phyloP scores from a whole-genome alignment of 1,140 invertebrate species.

The Drosophila lowei region DNA sequence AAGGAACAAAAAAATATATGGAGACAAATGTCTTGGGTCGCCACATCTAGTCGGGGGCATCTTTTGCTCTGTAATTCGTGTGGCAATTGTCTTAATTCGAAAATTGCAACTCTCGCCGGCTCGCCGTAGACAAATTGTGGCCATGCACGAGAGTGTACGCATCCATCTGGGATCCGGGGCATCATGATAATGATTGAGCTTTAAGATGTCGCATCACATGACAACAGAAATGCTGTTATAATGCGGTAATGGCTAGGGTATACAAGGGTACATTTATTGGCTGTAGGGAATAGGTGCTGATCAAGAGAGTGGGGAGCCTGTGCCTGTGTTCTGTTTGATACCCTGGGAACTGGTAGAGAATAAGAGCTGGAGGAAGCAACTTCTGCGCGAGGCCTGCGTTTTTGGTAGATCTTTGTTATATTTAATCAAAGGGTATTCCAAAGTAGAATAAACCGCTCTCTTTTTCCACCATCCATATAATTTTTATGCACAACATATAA shows the following conservation, averaged over 20 bases:
- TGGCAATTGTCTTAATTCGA: conserved; percentile 78
- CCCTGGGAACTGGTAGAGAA: no score
- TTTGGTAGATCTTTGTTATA: no score
- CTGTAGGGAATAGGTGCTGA: conserved; percentile 5
- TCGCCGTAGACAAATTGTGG: conserved; percentile 61
- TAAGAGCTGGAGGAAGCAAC: no score
- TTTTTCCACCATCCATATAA: no score
- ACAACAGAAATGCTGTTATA: conserved; percentile 6
- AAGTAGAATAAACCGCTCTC: no score
- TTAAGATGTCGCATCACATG: conserved; percentile 35
- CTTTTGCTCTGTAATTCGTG: conserved; percentile 53
- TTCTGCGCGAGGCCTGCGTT: no score
- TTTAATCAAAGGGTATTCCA: no score
- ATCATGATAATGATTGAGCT: conserved; percentile 56
- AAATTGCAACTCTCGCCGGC: conserved; percentile 69
- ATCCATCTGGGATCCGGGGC: conserved; percentile 38
- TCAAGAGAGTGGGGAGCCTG: background rate
- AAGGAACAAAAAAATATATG: background rate
- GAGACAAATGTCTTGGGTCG: conserved; percentile 31
- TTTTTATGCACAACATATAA: no score
- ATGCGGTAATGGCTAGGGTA: background rate
- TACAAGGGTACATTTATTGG: conserved; percentile 1
- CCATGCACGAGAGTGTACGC: conserved; percentile 65
- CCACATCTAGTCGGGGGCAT: conserved; percentile 28
- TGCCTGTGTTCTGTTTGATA: no score